Evolutionary conservation across 2,888 invertebrate genomes (phyloP), one percentile per base, ranked within the genome.

Genomic region (Electrophaes corylata): DNA sequence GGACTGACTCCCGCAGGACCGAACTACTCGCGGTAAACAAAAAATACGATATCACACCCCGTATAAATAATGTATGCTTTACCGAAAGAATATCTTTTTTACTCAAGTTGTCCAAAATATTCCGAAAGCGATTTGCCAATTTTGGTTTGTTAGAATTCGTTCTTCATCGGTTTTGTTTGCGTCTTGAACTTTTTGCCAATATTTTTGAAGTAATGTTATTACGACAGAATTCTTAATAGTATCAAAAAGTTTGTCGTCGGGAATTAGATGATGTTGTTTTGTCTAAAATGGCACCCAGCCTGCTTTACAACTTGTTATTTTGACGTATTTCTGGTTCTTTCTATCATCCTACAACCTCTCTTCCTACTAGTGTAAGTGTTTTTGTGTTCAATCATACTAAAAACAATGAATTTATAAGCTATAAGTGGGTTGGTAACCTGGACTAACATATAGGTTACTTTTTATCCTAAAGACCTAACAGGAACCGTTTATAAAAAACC

Each of bases 21-120:
- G 55, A 63, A 72, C 73, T 73, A 70, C 70, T 70, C 63, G 64
- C 65, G 68, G 75, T 76, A 79, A 80, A 80, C 78, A 81, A 78
- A 78, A 78, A 75, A 76, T 73, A 68, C 65, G 59, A 70, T 72
- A 72, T 76, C 71, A 70, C 69, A 67, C 69, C 58, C 64, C 64
- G 62, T 70, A 76, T 78, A 78, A 76, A 78, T 78, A 74, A 77
- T 77, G 76, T 72, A 77, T 73, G 68, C 64, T 56, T 57, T 55
- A 39, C 40, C 48, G 64, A 64, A 70, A 69, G 65, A 72, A 73
- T 73, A 70, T 73, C 66, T 73, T 69, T 70, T 73, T 72, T 70
- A 56, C 65, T 54, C 60, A 65, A 66, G 60, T 63, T 57, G 59
- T 61, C 65, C 60, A 50, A 62, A 52, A 64, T 62, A 58, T 58